A percentile compares a stretch with the other conserved stretches of the same genome.
These are phyloP conservation scores for Pan troglodytes DNA, from an alignment of 2,113 vertebrate species.

Conservation along the genomic window DNA sequence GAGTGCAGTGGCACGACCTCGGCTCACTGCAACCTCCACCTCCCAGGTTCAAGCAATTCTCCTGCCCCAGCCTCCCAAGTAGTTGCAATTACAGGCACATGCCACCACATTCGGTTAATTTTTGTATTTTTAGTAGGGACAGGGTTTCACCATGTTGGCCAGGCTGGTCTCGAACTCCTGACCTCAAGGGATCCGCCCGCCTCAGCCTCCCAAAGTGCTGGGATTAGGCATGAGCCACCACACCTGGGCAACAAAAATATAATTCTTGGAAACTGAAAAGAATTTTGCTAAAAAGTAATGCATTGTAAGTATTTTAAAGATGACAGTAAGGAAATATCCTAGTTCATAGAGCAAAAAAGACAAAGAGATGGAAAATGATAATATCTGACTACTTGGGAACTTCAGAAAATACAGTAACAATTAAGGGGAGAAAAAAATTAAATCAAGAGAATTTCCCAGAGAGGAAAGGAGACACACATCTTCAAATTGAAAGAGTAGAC, in stretches of 20 bases:
- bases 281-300: not conserved
- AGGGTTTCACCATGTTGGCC: too few relatives aligned
- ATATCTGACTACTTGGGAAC: not conserved
- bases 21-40: too few relatives aligned
- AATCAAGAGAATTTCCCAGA: conserved; percentile 8
- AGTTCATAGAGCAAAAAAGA: not conserved
- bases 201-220: too few relatives aligned
- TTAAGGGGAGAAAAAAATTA: not conserved
- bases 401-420: not conserved
- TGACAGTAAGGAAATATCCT: not conserved
- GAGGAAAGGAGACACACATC: not conserved
- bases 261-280: not conserved
- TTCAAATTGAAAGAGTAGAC: not conserved
- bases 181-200: too few relatives aligned
- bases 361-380: not conserved
- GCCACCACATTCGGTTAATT: too few relatives aligned
- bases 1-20: too few relatives aligned
- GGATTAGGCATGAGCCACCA: too few relatives aligned
- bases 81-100: too few relatives aligned
- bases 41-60: too few relatives aligned
- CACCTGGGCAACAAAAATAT: not conserved
- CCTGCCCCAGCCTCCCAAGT: too few relatives aligned
- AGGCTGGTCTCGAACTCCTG: too few relatives aligned
- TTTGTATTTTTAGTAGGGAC: too few relatives aligned
- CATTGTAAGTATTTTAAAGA: not conserved